Base-by-base conservation (phyloP, 2,888 invertebrate genomes). In the Siphlonurus alternatus region DNA sequence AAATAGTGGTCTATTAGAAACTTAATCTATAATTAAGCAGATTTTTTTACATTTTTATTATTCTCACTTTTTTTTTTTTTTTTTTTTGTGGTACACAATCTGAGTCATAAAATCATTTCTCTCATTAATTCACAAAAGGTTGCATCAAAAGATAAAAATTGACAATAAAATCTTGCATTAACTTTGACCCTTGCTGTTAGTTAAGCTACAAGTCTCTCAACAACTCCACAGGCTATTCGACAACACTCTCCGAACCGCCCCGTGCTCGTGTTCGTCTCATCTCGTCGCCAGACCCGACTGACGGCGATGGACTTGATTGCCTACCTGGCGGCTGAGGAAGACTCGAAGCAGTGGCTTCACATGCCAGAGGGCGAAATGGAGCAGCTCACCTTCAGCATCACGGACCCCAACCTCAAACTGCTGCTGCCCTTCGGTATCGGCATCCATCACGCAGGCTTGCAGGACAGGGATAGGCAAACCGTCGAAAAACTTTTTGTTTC, bases 351-450 rank as follows among this genome's bases (percentile, higher is more conserved):
- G 73, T 99, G 97, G 90, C 77, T 98, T 1, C 89, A 90, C 73
- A 88, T 93, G 81, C 81, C 83, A 1, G 93, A 95, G 64, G 77
- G 81, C 0, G 90, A 93, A 77, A 89, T 97, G 84, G 89, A 93
- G 69, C 84, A 83, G 67, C 82, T 89, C 2, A 77, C 90, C 1
- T 75, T 81, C 20, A 73, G 75, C 25, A 83, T 91, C 59, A 84
- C 84, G 68, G 99, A 99, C 71, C 83, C 87, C 2, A 97, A 96
- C 78, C 79, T 99, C 61, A 93, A 94, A 72, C 81, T 98, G 67
- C 93, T 93, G 0, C 78, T 99, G 23, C 89, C 94, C 0, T 99
- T 98, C 77, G 99, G 99, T 7, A 96, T 99, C 69, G 99, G 98
- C 1, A 85, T 99, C 70, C 99, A 99, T 79, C 99, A 99, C 77